Base-by-base conservation (phyloP, 2,888 invertebrate genomes). In the Uropetala carovei region DNA sequence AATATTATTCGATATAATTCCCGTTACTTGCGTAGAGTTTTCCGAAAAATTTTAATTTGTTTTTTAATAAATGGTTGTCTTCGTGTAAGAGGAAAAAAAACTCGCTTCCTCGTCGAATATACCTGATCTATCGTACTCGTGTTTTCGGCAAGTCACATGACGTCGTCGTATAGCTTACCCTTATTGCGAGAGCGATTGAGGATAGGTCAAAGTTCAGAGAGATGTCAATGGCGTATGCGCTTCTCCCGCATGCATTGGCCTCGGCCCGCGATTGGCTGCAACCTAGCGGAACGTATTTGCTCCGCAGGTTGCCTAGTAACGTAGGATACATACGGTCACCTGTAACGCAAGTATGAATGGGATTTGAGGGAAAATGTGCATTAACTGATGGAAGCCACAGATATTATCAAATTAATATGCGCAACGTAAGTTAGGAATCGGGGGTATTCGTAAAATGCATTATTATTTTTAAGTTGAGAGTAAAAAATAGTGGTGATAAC, bases 281-380 rank as follows among this genome's bases (percentile, higher is more conserved):
- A 16, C 64, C 16, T 27, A 43, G 30, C 30, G 11, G 11, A 30
- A 57, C 89, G 43, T 30, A 27, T 59, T 4, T 64, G 64, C 60
- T 18, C 18, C 16, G 60, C 10, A 1, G 89, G 89, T 89, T 89
- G 89, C 43, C 30, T 64, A 56, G 64, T 30, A 89, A 18, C 59
- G 13, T 13, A 43, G 89, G 89, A 89, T 89, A 64, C 18, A 60
- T 16, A 30, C 64, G 86, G 86, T 16, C 60, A 8, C 64, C 30
- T 16, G 30, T 30, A 89, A 22, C n/a, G 68, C 8, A 43, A 43
- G 43, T 43, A 43, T 43, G 43, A 43, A 43, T 43, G 43, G 43
- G 43, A 43, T 5, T 43, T 43, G 43, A 43, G 43, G 43, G 43
- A 43, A 5, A 43, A 43, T n/a, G n/a, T n/a, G n/a, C n/a, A n/a